Base-by-base conservation (phyloP, 2,113 vertebrate genomes). In the Hypocryptadius cinnamomeus region DNA sequence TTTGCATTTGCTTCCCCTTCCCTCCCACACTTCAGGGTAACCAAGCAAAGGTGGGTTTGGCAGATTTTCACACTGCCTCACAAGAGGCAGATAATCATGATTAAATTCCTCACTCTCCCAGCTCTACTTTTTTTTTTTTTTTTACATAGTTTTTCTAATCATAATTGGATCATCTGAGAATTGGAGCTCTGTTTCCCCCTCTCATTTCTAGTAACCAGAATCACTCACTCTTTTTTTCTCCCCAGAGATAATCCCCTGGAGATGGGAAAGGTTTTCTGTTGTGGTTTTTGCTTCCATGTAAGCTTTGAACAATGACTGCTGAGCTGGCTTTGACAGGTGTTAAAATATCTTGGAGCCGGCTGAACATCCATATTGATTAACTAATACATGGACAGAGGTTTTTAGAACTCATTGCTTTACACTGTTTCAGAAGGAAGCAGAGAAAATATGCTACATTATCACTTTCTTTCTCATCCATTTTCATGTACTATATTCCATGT, bases 331-430 rank as follows among this genome's bases (percentile, higher is more conserved):
- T 97, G 93, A 96, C 96, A 97, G 91, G 85, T 95, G 93, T 96
- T 97, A 96, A 95, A 96, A 97, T 95, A 96, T 76, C 94, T 96
- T 76, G 66, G 72, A 91, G 72, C 90, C 42, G 22, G 57, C 89
- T 91, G 87, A 96, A 95, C 87, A 95, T 96, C 94, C 2, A 0
- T 97, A 97, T 97, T 94, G 97, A 98, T 98, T 97, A 97, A 77
- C 86, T 95, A 96, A 97, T 95, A 95, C 89, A 84, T 42, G 73
- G 82, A 37, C 63, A 92, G 91, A 92, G 88, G 95, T n/a, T 92
- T 92, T 79, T 82, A 95, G 81, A 92, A 82, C 74, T 91, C 96
- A 96, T 93, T 95, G 78, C 89, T 94, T 97, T 92, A 89, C 88
- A 61, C 85, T 85, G 65, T 93, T 95, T 94, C 76, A 80, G 90